phyloP scores from a whole-genome alignment of 2,113 vertebrate genomes.

The Brachyhypopomus gauderio region DNA sequence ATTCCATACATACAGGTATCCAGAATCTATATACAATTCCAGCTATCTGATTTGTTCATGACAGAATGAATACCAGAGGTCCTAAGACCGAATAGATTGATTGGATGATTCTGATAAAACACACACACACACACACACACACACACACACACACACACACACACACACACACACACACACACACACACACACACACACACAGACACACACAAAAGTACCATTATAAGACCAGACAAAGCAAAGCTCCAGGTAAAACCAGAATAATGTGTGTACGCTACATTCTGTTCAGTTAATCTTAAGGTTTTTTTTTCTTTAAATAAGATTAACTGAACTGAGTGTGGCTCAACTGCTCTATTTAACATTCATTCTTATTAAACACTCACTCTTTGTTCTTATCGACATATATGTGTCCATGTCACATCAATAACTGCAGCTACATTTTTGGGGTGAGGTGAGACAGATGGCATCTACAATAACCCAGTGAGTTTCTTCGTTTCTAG shows the following conservation, averaged over 20 bases:
- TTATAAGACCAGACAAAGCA: not conserved
- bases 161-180: no score
- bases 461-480: not conserved
- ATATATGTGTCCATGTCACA: not conserved
- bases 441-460: not conserved
- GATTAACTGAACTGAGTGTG: not conserved
- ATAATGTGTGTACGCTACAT: no score
- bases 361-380: not conserved
- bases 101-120: conserved; percentile 14
- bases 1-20: not conserved
- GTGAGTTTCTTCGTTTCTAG: not conserved
- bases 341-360: not conserved
- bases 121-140: not conserved
- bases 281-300: no score
- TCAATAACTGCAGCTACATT: not conserved
- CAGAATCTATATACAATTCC: not conserved
- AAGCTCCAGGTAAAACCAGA: no score
- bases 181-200: not conserved
- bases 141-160: no score
- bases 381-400: not conserved
- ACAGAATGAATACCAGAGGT: not conserved
- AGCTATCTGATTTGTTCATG: not conserved
- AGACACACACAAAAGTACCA: not conserved
- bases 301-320: no score
- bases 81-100: conserved; percentile 15